Conservation (phyloP, 2,888 invertebrate species). For the Prenolepis imparis region DNA sequence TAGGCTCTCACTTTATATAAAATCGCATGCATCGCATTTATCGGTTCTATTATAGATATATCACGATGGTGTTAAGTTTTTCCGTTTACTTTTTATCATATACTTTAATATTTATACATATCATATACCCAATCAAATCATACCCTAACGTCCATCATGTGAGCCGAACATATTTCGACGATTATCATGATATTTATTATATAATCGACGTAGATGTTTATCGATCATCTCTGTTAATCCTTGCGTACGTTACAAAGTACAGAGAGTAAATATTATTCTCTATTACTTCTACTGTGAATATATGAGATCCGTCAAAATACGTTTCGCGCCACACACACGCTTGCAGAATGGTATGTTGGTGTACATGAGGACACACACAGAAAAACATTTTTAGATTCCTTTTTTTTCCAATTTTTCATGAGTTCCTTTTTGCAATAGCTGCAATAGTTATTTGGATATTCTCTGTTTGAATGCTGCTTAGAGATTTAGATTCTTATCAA, state of each 20-base stretch:
- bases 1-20: constrained; percentile 66
- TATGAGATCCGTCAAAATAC: constrained; percentile 79
- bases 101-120: constrained; percentile 79
- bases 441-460: constrained; percentile 69
- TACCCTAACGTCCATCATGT: constrained; percentile 78
- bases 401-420: constrained; percentile 81
- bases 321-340: constrained; percentile 82
- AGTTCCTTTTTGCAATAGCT: constrained; percentile 75
- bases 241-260: constrained; percentile 2
- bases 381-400: constrained; percentile 83
- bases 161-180: constrained; percentile 81
- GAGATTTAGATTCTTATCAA: constrained; percentile 75
- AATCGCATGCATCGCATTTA: constrained; percentile 73
- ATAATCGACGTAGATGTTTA: constrained; percentile 18
- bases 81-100: constrained; percentile 64
- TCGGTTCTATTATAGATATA: constrained; percentile 53
- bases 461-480: constrained; percentile 84
- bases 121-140: constrained; percentile 79
- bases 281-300: not conserved
- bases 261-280: not conserved
- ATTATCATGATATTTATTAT: constrained; percentile 49
- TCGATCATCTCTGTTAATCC: constrained; percentile 44
- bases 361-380: constrained; percentile 88
- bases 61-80: constrained; percentile 69
- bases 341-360: constrained; percentile 91